phyloP scores from a whole-genome alignment of 2,888 invertebrate genomes.

The Papilio gigon region DNA sequence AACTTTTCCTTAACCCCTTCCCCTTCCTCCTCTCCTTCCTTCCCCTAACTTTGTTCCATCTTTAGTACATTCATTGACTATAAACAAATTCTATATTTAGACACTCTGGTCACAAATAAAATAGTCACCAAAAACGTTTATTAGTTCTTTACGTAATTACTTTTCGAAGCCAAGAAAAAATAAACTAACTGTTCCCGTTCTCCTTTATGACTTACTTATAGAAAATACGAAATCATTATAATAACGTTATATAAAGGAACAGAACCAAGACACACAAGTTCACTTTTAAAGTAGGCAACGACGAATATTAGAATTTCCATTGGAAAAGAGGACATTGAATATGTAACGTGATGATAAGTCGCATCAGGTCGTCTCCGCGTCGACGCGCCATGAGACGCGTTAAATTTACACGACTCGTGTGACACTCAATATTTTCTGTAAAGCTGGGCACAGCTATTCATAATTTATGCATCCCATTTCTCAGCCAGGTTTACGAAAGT shows the following conservation, averaged over 20 bases:
- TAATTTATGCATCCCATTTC: slow-evolving; percentile 58
- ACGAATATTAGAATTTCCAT: slow-evolving; percentile 59
- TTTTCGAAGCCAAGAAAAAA: not conserved
- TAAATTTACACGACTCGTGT: slow-evolving; percentile 43
- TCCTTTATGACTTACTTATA: no score
- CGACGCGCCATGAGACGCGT: slow-evolving; percentile 51
- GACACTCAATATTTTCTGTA: slow-evolving; percentile 57
- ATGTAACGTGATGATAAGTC: slow-evolving; percentile 48
- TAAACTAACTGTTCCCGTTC: no score
- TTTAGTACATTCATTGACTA: no score
- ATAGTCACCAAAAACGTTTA: not conserved
- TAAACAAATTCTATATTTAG: no score
- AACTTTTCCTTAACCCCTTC: not conserved
- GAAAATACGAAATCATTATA: not conserved
- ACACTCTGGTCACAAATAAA: not conserved
- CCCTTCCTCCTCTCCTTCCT: no score
- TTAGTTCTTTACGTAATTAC: not conserved
- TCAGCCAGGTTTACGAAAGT: slow-evolving; percentile 51
- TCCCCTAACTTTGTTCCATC: no score
- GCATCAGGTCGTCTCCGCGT: slow-evolving; percentile 45
- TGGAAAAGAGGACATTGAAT: slow-evolving; percentile 54
- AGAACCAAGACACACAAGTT: slow-evolving; percentile 50
- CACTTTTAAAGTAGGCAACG: slow-evolving; percentile 61
- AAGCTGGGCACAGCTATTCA: slow-evolving; percentile 50
- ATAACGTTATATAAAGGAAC: slow-evolving; percentile 12